A percentile compares a stretch with the other conserved stretches of the same genome.
phyloP scores from a whole-genome alignment of 2,113 vertebrate genomes.

The Clarias batrachus region DNA sequence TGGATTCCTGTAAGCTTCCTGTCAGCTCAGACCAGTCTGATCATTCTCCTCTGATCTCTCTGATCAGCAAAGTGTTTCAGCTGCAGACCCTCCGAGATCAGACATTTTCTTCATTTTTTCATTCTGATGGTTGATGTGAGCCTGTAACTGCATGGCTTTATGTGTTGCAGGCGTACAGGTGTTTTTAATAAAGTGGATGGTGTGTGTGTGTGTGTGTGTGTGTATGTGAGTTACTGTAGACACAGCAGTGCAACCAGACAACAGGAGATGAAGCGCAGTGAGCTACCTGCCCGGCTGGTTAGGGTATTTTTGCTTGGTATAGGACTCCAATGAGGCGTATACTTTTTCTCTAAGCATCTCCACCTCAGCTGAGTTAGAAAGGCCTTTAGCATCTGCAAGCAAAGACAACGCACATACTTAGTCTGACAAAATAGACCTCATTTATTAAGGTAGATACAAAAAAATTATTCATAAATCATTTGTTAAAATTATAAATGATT shows the following conservation, averaged over 20 bases:
- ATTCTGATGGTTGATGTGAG: too few relatives aligned
- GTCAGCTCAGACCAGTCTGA: too few relatives aligned
- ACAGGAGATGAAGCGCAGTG: neutral
- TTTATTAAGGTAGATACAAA: neutral
- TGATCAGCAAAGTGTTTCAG: too few relatives aligned
- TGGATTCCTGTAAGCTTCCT: too few relatives aligned
- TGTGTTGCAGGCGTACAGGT: too few relatives aligned
- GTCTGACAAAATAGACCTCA: neutral
- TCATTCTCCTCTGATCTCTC: too few relatives aligned
- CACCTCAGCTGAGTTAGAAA: slow-evolving; percentile 89
- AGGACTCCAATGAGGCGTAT: slow-evolving; percentile 92
- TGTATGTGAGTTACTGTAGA: neutral
- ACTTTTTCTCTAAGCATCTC: slow-evolving; percentile 90
- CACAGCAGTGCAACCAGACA: neutral
- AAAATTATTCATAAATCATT: neutral
- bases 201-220: too few relatives aligned
- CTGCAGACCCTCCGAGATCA: too few relatives aligned
- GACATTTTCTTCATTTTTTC: too few relatives aligned
- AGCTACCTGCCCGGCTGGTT: slow-evolving; percentile 91
- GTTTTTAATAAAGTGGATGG: too few relatives aligned
- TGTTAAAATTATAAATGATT: neutral
- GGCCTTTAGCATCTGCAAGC: slow-evolving; percentile 87
- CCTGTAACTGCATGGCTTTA: too few relatives aligned
- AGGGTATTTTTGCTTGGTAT: slow-evolving; percentile 95
- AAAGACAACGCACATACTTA: slow-evolving; percentile 17